phyloP scores from a whole-genome alignment of 1,140 invertebrate genomes.

The Mylabris phalerata region DNA sequence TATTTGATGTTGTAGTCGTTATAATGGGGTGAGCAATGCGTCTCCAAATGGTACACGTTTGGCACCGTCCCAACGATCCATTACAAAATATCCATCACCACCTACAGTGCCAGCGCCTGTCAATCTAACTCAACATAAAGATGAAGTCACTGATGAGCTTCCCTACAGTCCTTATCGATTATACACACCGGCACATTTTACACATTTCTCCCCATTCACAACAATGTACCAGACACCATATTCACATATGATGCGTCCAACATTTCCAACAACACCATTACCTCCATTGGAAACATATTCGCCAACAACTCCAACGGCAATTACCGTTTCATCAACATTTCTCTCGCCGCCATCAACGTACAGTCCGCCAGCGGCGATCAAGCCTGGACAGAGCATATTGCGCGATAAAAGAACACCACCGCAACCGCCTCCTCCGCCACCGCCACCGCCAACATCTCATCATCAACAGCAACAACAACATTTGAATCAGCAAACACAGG shows the following conservation, averaged over 20 bases:
- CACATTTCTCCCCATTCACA: constrained; percentile 25
- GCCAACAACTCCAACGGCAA: constrained; percentile 31
- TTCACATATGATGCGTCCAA: constrained; percentile 28
- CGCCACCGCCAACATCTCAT: constrained; percentile 1
- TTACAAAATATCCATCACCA: constrained; percentile 36
- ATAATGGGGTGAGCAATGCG: constrained; percentile 35
- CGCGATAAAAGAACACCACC: constrained; percentile 26
- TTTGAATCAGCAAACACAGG: constrained; percentile 2
- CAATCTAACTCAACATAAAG: constrained; percentile 37
- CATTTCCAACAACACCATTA: constrained; percentile 34
- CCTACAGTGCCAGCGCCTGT: constrained; percentile 31
- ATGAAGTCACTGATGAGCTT: constrained; percentile 30
- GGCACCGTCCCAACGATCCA: constrained; percentile 28
- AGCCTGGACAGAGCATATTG: constrained; percentile 25
- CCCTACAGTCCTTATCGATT: constrained; percentile 15
- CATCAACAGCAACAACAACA: constrained; percentile 17
- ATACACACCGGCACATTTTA: constrained; percentile 12
- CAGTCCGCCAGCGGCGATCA: constrained; percentile 33
- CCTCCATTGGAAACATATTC: constrained; percentile 38
- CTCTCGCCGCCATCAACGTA: constrained; percentile 33
- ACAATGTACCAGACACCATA: constrained; percentile 32
- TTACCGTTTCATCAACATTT: constrained; percentile 34
- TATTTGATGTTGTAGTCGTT: constrained; percentile 26
- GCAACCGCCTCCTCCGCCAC: constrained; percentile 5
- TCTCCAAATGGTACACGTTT: constrained; percentile 36